These are phyloP conservation scores for Papilio polytes DNA, from an alignment of 1,140 invertebrate species.

Conservation along the genomic window DNA sequence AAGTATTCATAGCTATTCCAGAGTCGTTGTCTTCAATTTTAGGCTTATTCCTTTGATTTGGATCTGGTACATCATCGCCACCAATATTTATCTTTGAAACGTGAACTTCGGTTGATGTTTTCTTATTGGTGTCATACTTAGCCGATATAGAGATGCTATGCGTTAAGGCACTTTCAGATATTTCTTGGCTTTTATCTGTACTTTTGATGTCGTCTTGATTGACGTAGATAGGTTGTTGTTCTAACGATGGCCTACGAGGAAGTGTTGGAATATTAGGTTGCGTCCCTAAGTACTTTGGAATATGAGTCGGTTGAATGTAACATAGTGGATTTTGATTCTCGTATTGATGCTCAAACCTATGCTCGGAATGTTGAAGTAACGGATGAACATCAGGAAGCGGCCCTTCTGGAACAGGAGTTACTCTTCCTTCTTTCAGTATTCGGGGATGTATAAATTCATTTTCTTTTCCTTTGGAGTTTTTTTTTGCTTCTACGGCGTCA, in stretches of 20 bases:
- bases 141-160: constrained; percentile 79
- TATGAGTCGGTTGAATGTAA: constrained; percentile 87
- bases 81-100: constrained; percentile 81
- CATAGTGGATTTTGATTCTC: constrained; percentile 85
- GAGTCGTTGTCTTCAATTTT: constrained; percentile 89
- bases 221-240: constrained; percentile 78
- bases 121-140: constrained; percentile 68
- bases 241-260: constrained; percentile 64
- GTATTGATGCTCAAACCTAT: constrained; percentile 88
- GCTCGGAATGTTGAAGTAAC: constrained; percentile 89
- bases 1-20: constrained; percentile 88
- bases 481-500: constrained; percentile 77
- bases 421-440: constrained; percentile 78
- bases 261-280: constrained; percentile 73
- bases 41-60: constrained; percentile 55
- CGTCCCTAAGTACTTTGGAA: constrained; percentile 86
- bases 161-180: constrained; percentile 74
- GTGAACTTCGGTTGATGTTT: constrained; percentile 69
- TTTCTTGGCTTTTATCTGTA: constrained; percentile 59
- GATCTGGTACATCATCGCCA: constrained; percentile 59
- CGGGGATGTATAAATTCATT: constrained; percentile 79
- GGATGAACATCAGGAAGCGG: constrained; percentile 86
- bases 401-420: constrained; percentile 78
- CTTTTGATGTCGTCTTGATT: constrained; percentile 78
- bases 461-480: constrained; percentile 82